Conservation (phyloP, 2,888 invertebrate species). For the Leucoptera coffeella region DNA sequence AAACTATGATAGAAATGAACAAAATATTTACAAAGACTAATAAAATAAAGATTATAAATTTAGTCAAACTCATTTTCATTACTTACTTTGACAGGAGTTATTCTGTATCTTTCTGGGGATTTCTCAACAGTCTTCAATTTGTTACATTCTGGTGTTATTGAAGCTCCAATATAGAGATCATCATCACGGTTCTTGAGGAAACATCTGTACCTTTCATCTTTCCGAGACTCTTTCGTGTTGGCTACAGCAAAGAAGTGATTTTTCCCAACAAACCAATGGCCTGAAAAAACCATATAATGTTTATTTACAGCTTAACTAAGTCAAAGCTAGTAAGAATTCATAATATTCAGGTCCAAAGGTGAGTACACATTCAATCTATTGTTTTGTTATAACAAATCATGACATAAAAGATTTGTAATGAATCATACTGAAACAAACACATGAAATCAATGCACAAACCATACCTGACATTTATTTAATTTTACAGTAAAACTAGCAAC, state of each 20-base stretch:
- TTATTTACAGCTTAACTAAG: not conserved
- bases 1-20: too few relatives aligned
- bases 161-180: slow-evolving; percentile 85
- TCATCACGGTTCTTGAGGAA: slow-evolving; percentile 92
- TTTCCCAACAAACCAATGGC: slow-evolving; percentile 93
- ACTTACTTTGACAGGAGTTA: slow-evolving; percentile 67
- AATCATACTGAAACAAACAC: too few relatives aligned
- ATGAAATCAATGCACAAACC: too few relatives aligned
- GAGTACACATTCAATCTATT: too few relatives aligned
- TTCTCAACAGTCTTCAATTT: slow-evolving; percentile 89
- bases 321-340: not conserved
- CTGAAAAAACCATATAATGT: slow-evolving; percentile 12
- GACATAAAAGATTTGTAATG: too few relatives aligned
- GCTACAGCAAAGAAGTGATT: slow-evolving; percentile 97
- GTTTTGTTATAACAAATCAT: too few relatives aligned
- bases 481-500: too few relatives aligned
- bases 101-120: slow-evolving; percentile 81
- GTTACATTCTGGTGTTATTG: slow-evolving; percentile 91
- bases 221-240: slow-evolving; percentile 91
- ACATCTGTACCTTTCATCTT: slow-evolving; percentile 91
- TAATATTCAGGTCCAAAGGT: too few relatives aligned
- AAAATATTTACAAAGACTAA: too few relatives aligned
- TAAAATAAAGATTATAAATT: not conserved
- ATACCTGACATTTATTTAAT: too few relatives aligned
- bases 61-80: not conserved